Conservation (phyloP, 1,140 invertebrate genomes). For the Neodiprion lecontei region DNA sequence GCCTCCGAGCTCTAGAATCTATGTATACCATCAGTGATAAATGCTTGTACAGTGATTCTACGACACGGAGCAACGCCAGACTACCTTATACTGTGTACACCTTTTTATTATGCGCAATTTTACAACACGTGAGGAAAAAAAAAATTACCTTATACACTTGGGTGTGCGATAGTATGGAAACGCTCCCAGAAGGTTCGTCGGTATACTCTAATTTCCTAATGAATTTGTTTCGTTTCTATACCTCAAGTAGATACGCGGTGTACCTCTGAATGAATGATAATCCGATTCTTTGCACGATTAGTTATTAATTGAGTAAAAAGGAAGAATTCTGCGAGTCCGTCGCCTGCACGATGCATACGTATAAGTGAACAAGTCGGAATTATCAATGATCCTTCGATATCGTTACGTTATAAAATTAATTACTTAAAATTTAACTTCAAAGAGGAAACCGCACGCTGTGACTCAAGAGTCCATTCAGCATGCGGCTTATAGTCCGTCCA, state of each 20-base stretch:
- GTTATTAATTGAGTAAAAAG: too few relatives aligned
- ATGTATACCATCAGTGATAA: conserved; percentile 20
- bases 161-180: neutral
- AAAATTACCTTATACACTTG: neutral
- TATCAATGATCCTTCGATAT: too few relatives aligned
- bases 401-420: too few relatives aligned
- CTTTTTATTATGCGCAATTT: conserved; percentile 2
- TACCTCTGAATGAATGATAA: neutral
- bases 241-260: neutral
- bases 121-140: neutral
- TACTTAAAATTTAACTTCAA: too few relatives aligned
- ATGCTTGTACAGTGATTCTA: conserved; percentile 14
- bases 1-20: neutral
- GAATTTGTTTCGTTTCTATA: neutral
- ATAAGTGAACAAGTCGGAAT: too few relatives aligned
- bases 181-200: neutral
- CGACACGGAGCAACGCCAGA: conserved; percentile 2
- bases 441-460: neutral
- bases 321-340: too few relatives aligned
- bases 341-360: too few relatives aligned
- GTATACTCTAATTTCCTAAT: neutral
- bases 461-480: neutral
- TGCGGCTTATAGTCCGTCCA: neutral
- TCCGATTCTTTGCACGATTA: neutral
- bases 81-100: neutral